Evolutionary conservation across 2,113 vertebrate genomes (phyloP).

Genomic region (Anser cygnoides): DNA sequence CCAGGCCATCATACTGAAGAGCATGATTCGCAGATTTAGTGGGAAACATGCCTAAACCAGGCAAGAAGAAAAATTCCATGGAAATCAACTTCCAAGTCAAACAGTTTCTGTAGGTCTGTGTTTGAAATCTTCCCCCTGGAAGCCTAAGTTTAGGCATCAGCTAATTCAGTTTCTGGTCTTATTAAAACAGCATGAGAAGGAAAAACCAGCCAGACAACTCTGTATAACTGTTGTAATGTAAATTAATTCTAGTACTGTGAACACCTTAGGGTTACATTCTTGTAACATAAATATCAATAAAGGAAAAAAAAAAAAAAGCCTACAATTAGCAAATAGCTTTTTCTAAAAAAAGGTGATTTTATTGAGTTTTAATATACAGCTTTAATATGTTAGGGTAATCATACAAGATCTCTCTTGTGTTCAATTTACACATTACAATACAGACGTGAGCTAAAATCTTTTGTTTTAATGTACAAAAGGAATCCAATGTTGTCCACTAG

Average conservation of each 20-base stretch:
- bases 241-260: constrained; percentile 10
- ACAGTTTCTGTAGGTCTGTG: constrained; percentile 54
- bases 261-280: background rate
- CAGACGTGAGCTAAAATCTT: constrained; percentile 81
- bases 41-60: constrained; percentile 46
- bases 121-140: constrained; percentile 58
- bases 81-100: constrained; percentile 58
- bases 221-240: background rate
- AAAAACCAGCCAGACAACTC: background rate
- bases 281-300: background rate
- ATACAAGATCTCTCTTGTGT: constrained; percentile 85
- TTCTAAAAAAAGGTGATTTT: constrained; percentile 83
- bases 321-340: background rate
- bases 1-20: background rate
- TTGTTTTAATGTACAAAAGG: constrained; percentile 86
- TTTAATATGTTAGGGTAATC: constrained; percentile 86
- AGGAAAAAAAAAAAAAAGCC: background rate
- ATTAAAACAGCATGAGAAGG: constrained; percentile 26
- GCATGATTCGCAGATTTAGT: constrained; percentile 41
- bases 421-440: constrained; percentile 91
- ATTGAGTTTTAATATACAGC: constrained; percentile 90
- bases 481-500: constrained; percentile 84
- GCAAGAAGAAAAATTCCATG: constrained; percentile 45
- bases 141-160: constrained; percentile 30
- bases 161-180: constrained; percentile 25